Evolutionary conservation across 2,888 invertebrate species (phyloP), one percentile per base, ranked within the genome.

Genomic region (Parnassius glacialis): DNA sequence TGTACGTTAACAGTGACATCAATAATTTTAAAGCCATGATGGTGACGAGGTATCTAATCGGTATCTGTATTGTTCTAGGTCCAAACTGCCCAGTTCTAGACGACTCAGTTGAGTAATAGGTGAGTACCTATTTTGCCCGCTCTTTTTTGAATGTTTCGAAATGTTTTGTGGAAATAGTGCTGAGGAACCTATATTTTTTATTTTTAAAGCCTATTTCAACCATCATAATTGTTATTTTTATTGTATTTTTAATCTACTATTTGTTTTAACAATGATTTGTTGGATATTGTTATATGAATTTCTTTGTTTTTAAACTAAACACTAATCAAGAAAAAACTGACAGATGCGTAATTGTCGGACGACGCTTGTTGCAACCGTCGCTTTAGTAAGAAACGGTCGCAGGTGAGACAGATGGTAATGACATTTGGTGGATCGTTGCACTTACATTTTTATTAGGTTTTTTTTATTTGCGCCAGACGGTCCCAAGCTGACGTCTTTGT

Each of bases 321-420:
- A 34, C 34, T 34, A 34, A 34, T 34, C 34, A 34, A 34, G 34
- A 34, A 12, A 52, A 47, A 59, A 41, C 47, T 25, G 52, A 59
- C 59, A 53, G 59, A 59, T 59, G 58, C 25, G 34, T 52, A 52
- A 45, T 11, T 25, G 34, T 7, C 34, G 5, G 43, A 7, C 43
- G 11, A 10, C 11, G 10, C 11, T 48, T 12, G 50, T 5, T 34
- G 5, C 48, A 48, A 48, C 48, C 9, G 9, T 52, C 52, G n/a
- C 9, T 9, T 52, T 43, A 10, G 68, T 73, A 61, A 73, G 68
- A 75, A 78, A 72, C 72, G 74, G 70, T 69, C 70, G 80, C 79
- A 79, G 81, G 80, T 79, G 81, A 78, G 86, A 80, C 89, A 88
- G 87, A 85, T 89, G 89, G 77, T 78, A 77, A 77, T 82, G 84